Percentiles rank a stretch among this genome's conserved stretches.
Conservation (phyloP, 2,113 vertebrate species). For the Penelope pileata region DNA sequence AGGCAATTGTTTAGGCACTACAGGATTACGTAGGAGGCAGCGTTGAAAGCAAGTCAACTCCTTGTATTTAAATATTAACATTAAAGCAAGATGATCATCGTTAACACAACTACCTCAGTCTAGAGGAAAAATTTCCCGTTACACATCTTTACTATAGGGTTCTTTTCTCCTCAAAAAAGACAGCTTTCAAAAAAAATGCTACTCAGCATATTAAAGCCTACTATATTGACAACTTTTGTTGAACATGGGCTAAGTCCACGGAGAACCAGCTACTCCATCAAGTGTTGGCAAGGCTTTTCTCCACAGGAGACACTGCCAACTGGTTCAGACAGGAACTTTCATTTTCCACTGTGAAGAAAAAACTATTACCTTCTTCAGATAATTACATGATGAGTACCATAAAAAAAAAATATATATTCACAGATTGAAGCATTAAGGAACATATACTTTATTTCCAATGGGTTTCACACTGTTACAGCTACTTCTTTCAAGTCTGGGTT, state of each 20-base stretch:
- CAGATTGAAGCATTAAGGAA: neutral
- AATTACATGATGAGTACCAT: neutral
- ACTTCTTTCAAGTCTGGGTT: neutral
- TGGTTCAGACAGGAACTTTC: neutral
- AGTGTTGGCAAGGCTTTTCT: neutral
- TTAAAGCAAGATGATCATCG: neutral
- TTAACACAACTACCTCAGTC: neutral
- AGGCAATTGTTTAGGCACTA: neutral
- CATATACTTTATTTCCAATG: neutral
- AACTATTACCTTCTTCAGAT: neutral
- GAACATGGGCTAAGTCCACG: neutral
- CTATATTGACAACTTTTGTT: neutral
- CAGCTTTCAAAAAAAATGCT: neutral
- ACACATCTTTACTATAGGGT: neutral
- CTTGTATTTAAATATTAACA: neutral
- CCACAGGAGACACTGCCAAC: neutral
- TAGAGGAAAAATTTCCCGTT: neutral
- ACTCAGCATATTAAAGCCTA: neutral
- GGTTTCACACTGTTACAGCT: neutral
- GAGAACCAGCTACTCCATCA: neutral
- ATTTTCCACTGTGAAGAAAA: neutral
- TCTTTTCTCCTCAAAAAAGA: neutral
- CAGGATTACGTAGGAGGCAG: neutral
- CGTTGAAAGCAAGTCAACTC: neutral
- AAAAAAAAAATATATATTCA: neutral